Base-by-base conservation (phyloP, 1,140 invertebrate species). In the Saccostrea glomerata region DNA sequence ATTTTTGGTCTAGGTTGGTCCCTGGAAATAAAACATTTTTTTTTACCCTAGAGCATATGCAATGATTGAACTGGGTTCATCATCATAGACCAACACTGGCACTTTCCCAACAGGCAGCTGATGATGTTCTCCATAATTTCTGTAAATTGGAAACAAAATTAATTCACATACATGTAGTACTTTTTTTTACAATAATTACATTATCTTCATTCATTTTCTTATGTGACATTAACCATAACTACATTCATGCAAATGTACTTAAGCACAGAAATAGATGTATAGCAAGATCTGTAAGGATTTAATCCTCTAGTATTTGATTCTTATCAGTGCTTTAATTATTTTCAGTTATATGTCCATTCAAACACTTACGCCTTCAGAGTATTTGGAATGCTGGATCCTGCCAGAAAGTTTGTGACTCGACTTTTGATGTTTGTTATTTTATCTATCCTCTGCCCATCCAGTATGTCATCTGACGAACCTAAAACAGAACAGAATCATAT, bases 21-120 rank as follows among this genome's bases (percentile, higher is more conserved):
- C n/a, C n/a, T n/a, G n/a, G n/a, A n/a, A 1, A 36, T 36, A 36
- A 36, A 36, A 36, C 47, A 60, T 54, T 30, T 85, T 7, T 63
- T 47, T 88, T 89, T 85, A 95, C 94, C 95, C 95, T 0, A 99
- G 93, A 7, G 97, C 96, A 93, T 98, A 98, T 0, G 98, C 97
- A 87, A 99, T 98, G 82, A 99, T 97, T 0, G 98, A 98, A 90
- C 98, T 98, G 1, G 97, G 97, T 94, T 99, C 98, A 20, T 96
- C 96, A 93, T 98, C 98, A 90, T 97, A 97, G 0, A 98, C 97
- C 15, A 97, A 95, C 12, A 98, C 96, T 1, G 97, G 97, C 0
- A 94, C 88, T 82, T 88, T 89, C 89, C 92, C 93, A 20, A 90
- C 84, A 7, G 96, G 92, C 25, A 96, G 91, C 1, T 96, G 94